Evolutionary conservation across 2,113 vertebrate genomes (phyloP).

Genomic region (Aramus guarauna): DNA sequence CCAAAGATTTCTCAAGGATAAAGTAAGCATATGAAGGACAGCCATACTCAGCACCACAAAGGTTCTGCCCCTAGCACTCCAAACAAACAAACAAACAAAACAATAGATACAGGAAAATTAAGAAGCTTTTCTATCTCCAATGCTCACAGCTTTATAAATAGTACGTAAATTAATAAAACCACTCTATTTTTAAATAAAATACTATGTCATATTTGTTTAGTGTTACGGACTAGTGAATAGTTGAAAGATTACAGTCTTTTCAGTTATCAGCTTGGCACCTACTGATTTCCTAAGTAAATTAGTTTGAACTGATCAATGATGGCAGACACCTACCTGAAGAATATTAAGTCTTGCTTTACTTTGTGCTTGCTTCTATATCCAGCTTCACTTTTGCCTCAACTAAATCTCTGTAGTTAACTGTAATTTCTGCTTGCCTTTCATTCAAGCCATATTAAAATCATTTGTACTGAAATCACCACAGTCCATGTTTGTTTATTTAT

Average conservation of each 20-base stretch:
- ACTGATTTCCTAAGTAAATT: background rate
- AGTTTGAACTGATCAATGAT: background rate
- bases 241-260: background rate
- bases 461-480: background rate
- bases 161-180: accelerated
- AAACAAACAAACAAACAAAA: background rate
- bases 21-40: background rate
- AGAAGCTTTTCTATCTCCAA: background rate
- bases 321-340: background rate
- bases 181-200: background rate
- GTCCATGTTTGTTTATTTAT: background rate
- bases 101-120: background rate
- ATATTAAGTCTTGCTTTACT: background rate
- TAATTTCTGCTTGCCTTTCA: background rate
- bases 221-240: background rate
- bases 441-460: background rate
- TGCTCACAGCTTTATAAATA: background rate
- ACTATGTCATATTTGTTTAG: background rate
- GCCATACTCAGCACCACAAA: background rate
- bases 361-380: background rate
- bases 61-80: background rate
- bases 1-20: background rate
- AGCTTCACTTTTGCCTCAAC: background rate
- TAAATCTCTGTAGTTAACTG: background rate
- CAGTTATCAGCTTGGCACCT: background rate